Evolutionary conservation across 2,113 vertebrate genomes (phyloP), one percentile per base, ranked within the genome.

Genomic region (Vanacampus margaritifer): DNA sequence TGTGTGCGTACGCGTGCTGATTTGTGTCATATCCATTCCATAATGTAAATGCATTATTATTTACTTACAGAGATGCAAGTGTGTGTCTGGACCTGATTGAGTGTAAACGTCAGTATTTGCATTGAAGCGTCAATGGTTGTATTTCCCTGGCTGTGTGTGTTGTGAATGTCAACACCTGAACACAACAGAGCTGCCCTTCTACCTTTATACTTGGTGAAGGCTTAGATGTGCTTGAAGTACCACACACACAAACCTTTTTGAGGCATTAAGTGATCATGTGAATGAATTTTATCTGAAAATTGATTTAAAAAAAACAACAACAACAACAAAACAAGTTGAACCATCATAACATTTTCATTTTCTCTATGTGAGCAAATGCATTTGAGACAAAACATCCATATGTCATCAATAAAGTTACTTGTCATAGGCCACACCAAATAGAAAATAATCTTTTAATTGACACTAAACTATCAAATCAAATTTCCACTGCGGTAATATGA

Each of bases 31-130:
- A 78, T 80, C 39, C 72, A 73, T 76, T 78, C 76, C 57, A 68
- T 80, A 81, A 86, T 82, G 81, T 75, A 73, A 87, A 84, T 80
- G 85, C 72, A 85, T 73, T 86, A 82, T 83, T 82, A 80, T 84
- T 69, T 76, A 74, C 59, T 61, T 64, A 13, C 82, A 61, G 79
- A 43, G 6, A 28, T 66, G 72, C 82, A 80, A 73, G 65, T 68
- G 46, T 53, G 46, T 73, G 56, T 70, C 67, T 65, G 35, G 77
- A 70, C 64, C 50, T 32, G 66, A 74, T 67, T 67, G 68, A 46
- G 58, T 19, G 17, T 46, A 66, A 28, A 32, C 64, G 73, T 76
- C 69, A 73, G 69, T 65, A 76, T 67, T 82, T 75, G 76, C 65
- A 84, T 48, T 32, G 12, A 24, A 10, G 62, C 64, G 63, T 19